Conservation (phyloP, 2,113 vertebrate species). For the Chauna torquata region DNA sequence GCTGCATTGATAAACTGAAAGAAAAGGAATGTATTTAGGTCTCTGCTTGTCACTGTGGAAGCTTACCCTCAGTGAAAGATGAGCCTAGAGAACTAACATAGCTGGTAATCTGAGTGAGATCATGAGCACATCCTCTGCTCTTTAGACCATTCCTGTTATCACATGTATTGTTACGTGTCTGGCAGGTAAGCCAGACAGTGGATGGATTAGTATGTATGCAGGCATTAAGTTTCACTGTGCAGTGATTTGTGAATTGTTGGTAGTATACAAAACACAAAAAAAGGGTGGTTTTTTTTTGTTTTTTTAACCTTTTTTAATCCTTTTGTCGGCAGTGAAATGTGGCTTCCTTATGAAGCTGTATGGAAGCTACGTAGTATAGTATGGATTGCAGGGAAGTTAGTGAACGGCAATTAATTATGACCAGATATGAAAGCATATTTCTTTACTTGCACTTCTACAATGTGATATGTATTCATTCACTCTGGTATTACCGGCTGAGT, state of each 20-base stretch:
- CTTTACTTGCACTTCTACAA: background rate
- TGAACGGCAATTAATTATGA: background rate
- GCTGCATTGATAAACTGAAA: background rate
- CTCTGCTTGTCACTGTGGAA: constrained; percentile 22
- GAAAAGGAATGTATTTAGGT: background rate
- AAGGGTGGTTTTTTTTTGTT: background rate
- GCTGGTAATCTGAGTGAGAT: constrained; percentile 21
- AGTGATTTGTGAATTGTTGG: background rate
- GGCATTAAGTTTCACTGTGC: background rate
- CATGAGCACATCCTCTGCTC: background rate
- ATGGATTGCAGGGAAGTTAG: background rate
- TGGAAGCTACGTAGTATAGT: background rate
- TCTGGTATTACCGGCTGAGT: background rate
- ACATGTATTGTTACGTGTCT: background rate
- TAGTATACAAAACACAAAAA: background rate
- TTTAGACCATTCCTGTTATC: background rate
- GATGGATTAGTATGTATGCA: background rate
- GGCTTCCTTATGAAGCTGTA: background rate
- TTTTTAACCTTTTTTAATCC: background rate
- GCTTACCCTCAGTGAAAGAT: constrained; percentile 19
- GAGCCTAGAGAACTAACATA: constrained; percentile 40
- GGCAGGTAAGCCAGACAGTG: background rate
- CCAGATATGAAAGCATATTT: background rate
- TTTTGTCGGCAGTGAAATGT: background rate
- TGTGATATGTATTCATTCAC: background rate